Evolutionary conservation across 2,888 invertebrate genomes (phyloP).

Genomic region (Melanargia galathea): DNA sequence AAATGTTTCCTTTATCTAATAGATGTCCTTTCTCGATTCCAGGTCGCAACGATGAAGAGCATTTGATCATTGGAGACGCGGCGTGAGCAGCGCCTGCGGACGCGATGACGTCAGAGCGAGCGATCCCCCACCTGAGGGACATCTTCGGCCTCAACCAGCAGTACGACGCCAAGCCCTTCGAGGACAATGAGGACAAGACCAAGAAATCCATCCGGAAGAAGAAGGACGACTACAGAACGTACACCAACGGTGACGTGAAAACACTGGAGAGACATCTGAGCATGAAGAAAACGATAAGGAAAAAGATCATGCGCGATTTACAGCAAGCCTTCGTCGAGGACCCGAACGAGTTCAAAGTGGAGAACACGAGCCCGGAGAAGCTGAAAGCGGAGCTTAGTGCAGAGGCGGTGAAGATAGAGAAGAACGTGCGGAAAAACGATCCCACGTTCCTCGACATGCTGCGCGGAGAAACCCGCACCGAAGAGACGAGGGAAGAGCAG

Average conservation of each 20-base stretch:
- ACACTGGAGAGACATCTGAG: constrained; percentile 91
- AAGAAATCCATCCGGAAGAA: constrained; percentile 83
- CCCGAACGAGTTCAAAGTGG: constrained; percentile 87
- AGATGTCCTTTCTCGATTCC: constrained; percentile 55
- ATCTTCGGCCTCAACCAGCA: constrained; percentile 85
- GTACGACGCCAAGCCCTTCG: constrained; percentile 73
- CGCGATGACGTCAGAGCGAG: constrained; percentile 87
- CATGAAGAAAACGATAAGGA: constrained; percentile 93
- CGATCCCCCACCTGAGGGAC: constrained; percentile 89
- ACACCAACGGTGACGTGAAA: constrained; percentile 86
- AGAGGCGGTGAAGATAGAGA: constrained; percentile 85
- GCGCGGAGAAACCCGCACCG: constrained; percentile 81
- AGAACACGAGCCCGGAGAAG: constrained; percentile 86
- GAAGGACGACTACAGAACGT: constrained; percentile 86
- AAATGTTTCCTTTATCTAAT: too few relatives aligned
- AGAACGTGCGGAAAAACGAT: constrained; percentile 78
- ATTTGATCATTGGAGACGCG: constrained; percentile 55
- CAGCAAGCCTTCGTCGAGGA: constrained; percentile 89
- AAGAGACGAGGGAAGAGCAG: constrained; percentile 72
- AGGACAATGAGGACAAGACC: constrained; percentile 77
- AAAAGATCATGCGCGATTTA: constrained; percentile 92
- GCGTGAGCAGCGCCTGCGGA: constrained; percentile 53
- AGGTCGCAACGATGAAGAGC: constrained; percentile 72
- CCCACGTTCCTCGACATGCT: constrained; percentile 87
- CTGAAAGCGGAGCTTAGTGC: constrained; percentile 86